Evolutionary conservation across 2,113 vertebrate species (phyloP).

Genomic region (Motacilla alba): DNA sequence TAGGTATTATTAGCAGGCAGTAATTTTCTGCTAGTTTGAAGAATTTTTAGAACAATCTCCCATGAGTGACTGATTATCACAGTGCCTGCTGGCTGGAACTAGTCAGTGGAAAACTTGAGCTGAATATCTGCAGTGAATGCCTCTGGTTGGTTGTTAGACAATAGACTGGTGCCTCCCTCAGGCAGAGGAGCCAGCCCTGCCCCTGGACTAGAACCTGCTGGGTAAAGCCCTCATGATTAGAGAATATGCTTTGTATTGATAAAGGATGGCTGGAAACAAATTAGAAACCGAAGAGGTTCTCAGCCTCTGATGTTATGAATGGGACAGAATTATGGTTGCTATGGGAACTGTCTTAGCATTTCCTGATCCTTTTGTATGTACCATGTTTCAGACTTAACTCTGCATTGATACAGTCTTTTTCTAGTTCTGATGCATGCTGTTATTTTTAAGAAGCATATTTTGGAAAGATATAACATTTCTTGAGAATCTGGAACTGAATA

Average conservation of each 20-base stretch:
- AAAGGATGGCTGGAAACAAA: constrained; percentile 2
- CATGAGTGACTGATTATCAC: neutral
- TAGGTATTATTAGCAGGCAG: neutral
- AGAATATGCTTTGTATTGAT: neutral
- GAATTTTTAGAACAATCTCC: neutral
- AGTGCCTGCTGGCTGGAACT: neutral
- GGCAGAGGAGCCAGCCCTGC: constrained; percentile 25
- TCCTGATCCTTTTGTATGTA: constrained; percentile 52
- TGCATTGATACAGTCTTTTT: constrained; percentile 61
- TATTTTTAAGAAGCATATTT: constrained; percentile 3
- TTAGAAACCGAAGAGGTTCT: constrained; percentile 12
- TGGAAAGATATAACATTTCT: constrained; percentile 64
- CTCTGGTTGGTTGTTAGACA: neutral
- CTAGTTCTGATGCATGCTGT: constrained; percentile 54
- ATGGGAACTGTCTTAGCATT: constrained; percentile 74
- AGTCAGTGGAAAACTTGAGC: neutral
- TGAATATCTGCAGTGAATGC: neutral
- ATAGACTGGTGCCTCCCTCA: constrained; percentile 25
- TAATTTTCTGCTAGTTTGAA: neutral
- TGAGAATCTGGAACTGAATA: constrained; percentile 28
- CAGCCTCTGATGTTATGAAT: constrained; percentile 49
- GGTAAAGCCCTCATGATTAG: neutral
- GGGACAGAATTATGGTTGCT: constrained; percentile 67
- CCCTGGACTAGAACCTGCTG: neutral
- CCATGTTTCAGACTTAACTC: constrained; percentile 61